Evolutionary conservation across 2,797 vertebrate species (phyloP).

Genomic region (Scyliorhinus canicula): DNA sequence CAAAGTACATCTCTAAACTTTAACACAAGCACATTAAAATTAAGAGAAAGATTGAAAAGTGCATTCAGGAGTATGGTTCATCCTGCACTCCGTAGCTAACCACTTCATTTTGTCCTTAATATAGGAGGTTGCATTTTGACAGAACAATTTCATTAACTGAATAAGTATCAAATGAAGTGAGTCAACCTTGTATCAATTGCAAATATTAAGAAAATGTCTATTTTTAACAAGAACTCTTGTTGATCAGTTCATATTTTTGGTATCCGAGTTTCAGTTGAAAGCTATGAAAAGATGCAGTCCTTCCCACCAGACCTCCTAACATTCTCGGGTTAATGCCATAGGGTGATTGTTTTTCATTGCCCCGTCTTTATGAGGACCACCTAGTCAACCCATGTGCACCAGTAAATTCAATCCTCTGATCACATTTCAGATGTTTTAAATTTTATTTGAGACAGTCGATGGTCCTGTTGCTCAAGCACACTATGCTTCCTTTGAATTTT

Average conservation of each 20-base stretch:
- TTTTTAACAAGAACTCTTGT: not conserved
- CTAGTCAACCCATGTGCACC: not conserved
- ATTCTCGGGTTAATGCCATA: not conserved
- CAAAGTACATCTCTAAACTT: not conserved
- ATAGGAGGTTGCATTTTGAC: not conserved
- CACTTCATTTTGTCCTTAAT: not conserved
- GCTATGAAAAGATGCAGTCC: not conserved
- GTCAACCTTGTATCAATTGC: not conserved
- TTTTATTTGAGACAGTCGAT: slow-evolving; percentile 5
- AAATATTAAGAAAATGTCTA: not conserved
- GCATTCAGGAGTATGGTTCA: not conserved
- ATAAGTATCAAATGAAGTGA: not conserved
- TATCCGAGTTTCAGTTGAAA: not conserved
- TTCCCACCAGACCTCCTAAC: not conserved
- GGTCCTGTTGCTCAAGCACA: not conserved
- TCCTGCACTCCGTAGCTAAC: not conserved
- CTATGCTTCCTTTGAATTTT: not conserved
- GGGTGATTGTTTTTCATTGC: slow-evolving; percentile 35
- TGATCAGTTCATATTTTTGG: not conserved
- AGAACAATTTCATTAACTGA: not conserved
- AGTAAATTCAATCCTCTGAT: slow-evolving; percentile 10
- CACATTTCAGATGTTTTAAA: slow-evolving; percentile 27
- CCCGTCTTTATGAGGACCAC: slow-evolving; percentile 21
- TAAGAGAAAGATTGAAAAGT: not conserved
- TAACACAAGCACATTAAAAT: not conserved